Conservation (phyloP, 2,888 invertebrate species). For the Daptonema setosum region DNA sequence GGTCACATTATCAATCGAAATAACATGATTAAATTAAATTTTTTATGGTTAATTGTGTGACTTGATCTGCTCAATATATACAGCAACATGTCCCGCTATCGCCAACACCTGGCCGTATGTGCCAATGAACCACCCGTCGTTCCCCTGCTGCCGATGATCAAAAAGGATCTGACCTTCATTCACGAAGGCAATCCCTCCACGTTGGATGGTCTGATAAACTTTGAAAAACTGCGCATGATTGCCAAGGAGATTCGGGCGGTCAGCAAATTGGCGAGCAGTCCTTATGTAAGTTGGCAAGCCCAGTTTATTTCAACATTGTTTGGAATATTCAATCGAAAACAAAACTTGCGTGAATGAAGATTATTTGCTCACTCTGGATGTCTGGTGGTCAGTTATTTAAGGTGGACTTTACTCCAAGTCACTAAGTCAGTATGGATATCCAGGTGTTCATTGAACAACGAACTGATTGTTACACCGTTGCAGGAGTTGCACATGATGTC, state of each 20-base stretch:
- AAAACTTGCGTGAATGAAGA: too few relatives aligned
- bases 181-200: conserved; percentile 60
- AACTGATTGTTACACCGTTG: too few relatives aligned
- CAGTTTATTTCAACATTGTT: too few relatives aligned
- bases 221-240: conserved; percentile 92
- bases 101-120: conserved; percentile 43
- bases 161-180: conserved; percentile 75
- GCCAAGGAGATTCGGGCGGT: conserved; percentile 57
- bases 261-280: conserved; percentile 74
- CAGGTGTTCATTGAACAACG: conserved; percentile 78
- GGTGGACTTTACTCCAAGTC: too few relatives aligned
- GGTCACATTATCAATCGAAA: too few relatives aligned
- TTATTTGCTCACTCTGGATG: too few relatives aligned
- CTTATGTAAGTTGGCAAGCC: conserved; percentile 36
- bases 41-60: too few relatives aligned
- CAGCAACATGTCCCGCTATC: not conserved
- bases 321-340: too few relatives aligned
- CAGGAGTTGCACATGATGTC: conserved; percentile 8
- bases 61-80: too few relatives aligned
- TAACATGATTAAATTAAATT: too few relatives aligned
- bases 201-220: conserved; percentile 44
- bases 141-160: conserved; percentile 40
- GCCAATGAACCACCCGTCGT: conserved; percentile 26
- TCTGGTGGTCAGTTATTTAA: too few relatives aligned
- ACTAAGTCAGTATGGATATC: too few relatives aligned